These are phyloP conservation scores for Alethe castanea DNA, from an alignment of 2,113 vertebrate species.

Conservation along the genomic window DNA sequence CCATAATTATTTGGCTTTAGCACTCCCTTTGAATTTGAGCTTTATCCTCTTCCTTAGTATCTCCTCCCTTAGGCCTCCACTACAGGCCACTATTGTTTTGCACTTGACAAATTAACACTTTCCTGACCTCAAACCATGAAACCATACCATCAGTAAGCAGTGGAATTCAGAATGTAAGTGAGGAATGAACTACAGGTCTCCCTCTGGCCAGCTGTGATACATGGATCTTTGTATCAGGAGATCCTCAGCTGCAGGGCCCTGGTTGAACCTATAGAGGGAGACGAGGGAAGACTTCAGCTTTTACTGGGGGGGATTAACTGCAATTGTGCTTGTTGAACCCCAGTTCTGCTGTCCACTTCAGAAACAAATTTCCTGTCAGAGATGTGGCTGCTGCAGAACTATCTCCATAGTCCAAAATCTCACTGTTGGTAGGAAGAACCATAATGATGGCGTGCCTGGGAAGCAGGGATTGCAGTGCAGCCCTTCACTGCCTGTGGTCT, in stretches of 20 bases:
- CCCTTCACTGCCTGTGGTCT: neutral
- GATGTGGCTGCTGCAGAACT: neutral
- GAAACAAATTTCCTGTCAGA: neutral
- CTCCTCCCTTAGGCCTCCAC: neutral
- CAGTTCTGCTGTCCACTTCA: neutral
- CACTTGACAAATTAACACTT: neutral
- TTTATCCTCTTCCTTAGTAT: neutral
- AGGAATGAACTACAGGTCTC: neutral
- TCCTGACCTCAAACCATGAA: neutral
- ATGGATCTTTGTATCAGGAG: neutral
- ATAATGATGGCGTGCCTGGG: neutral
- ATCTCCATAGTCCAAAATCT: neutral
- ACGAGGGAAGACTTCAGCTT: neutral
- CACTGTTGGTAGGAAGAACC: neutral
- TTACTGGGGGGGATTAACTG: neutral
- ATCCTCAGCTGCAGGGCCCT: neutral
- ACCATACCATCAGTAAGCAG: neutral
- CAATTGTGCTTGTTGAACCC: neutral
- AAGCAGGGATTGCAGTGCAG: neutral
- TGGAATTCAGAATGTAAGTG: neutral
- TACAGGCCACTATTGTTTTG: neutral
- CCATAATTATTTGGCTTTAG: neutral
- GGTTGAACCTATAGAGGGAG: neutral
- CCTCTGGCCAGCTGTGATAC: neutral
- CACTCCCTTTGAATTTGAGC: neutral